A percentile compares a stretch with the other conserved stretches of the same genome.
phyloP scores from a whole-genome alignment of 2,888 invertebrate genomes.

The Megamerina dolium region DNA sequence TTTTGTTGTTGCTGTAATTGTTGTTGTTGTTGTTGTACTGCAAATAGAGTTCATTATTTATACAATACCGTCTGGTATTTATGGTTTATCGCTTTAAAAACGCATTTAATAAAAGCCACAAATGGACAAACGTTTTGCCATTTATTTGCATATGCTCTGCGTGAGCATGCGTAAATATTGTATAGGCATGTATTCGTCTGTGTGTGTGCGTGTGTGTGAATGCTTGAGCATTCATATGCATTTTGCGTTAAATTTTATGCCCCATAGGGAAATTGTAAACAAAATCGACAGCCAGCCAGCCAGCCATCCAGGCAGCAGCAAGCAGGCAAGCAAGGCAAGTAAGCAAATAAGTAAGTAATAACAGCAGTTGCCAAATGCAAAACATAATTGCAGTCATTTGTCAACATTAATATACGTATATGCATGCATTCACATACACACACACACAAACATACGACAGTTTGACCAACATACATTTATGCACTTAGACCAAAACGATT shows the following conservation, averaged over 20 bases:
- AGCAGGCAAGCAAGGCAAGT: no score
- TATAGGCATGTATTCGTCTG: conserved; percentile 4
- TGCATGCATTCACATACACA: background rate
- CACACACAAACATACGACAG: background rate
- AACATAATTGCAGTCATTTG: no score
- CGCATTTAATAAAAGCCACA: conserved; percentile 6
- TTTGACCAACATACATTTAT: no score
- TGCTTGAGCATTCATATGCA: conserved; percentile 20
- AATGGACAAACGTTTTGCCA: conserved; percentile 2
- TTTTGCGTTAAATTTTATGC: conserved; percentile 31
- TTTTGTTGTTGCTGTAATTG: no score
- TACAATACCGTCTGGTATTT: background rate
- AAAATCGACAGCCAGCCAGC: conserved; percentile 37
- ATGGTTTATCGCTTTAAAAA: conserved; percentile 7
- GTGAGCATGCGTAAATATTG: background rate
- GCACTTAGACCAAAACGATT: no score
- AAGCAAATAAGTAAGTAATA: no score
- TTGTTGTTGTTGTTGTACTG: no score
- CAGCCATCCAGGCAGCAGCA: no score
- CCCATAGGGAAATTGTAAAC: conserved; percentile 34
- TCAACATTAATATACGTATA: background rate
- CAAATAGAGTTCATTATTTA: conserved; percentile 9
- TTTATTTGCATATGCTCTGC: no score
- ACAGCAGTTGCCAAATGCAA: no score
- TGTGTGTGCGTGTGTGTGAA: conserved; percentile 6